A percentile compares a stretch with the other conserved stretches of the same genome.
phyloP scores from a whole-genome alignment of 2,888 invertebrate species.

The Parthenolecanium corni region DNA sequence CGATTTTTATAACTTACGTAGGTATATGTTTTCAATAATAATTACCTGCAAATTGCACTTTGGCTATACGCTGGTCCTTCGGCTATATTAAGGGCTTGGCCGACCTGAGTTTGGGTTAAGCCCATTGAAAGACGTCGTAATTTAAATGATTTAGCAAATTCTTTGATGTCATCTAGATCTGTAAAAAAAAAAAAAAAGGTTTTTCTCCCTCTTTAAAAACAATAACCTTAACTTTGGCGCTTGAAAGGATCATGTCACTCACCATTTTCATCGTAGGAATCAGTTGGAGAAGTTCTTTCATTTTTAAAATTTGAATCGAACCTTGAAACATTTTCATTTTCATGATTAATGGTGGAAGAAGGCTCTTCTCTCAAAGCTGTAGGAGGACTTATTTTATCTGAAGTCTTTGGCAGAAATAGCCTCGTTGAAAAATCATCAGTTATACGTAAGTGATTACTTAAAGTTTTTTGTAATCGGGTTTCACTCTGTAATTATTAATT shows the following conservation, averaged over 20 bases:
- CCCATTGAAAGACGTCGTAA: constrained; percentile 83
- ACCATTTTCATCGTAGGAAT: constrained; percentile 25
- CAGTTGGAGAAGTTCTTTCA: not conserved
- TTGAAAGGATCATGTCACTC: not conserved
- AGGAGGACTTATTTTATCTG: not conserved
- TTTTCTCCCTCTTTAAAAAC: too few relatives aligned
- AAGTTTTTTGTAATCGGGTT: not conserved
- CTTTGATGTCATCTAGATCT: constrained; percentile 94
- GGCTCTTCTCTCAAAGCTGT: constrained; percentile 15
- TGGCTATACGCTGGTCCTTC: constrained; percentile 98
- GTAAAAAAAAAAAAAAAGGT: constrained; percentile 41
- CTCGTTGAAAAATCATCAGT: constrained; percentile 9
- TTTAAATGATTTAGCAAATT: constrained; percentile 96
- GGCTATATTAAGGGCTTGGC: constrained; percentile 90
- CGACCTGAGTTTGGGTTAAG: constrained; percentile 91
- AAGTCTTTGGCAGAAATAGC: constrained; percentile 2
- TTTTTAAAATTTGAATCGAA: constrained; percentile 1
- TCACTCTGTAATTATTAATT: constrained; percentile 8
- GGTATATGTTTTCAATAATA: not conserved
- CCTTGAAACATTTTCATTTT: not conserved
- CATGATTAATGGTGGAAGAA: constrained; percentile 21
- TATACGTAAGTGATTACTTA: not conserved
- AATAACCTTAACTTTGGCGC: too few relatives aligned
- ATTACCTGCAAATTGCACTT: constrained; percentile 95
- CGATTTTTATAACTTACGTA: too few relatives aligned